Conservation (phyloP, 2,797 vertebrate genomes). For the Psittacula derbiana region DNA sequence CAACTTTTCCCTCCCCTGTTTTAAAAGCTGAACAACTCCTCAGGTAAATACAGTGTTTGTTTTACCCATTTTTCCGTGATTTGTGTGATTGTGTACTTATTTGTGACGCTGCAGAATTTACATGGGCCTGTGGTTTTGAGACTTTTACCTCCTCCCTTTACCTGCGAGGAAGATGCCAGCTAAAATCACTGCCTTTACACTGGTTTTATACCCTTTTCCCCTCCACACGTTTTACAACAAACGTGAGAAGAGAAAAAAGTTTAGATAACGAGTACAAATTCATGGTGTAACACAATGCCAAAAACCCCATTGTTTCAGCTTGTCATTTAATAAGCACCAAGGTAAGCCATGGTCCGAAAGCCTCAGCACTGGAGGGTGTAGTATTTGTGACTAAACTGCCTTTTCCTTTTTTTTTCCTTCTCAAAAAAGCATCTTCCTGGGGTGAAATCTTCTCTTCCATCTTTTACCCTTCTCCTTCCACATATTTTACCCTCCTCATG, state of each 20-base stretch:
- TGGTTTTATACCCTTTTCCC: neutral
- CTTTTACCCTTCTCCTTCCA: neutral
- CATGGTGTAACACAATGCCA: neutral
- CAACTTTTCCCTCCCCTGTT: neutral
- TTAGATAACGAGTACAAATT: neutral
- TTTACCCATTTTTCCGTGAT: neutral
- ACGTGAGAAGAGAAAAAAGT: neutral
- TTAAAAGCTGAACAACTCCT: neutral
- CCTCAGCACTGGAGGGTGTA: neutral
- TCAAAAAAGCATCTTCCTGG: neutral
- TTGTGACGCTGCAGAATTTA: neutral
- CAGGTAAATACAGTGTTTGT: neutral
- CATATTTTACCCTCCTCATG: neutral
- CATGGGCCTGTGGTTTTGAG: neutral
- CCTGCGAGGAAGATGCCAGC: neutral
- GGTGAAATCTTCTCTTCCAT: neutral
- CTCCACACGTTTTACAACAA: neutral
- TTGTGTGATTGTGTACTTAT: neutral
- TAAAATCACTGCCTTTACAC: neutral
- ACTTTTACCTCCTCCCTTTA: neutral
- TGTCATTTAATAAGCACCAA: constrained; percentile 2
- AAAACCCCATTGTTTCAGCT: neutral
- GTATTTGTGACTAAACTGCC: constrained; percentile 11
- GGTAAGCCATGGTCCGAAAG: constrained; percentile 24
- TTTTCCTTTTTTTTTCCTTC: neutral